These are phyloP conservation scores for Festucalex cinctus DNA, from an alignment of 2,113 vertebrate genomes.

Conservation along the genomic window DNA sequence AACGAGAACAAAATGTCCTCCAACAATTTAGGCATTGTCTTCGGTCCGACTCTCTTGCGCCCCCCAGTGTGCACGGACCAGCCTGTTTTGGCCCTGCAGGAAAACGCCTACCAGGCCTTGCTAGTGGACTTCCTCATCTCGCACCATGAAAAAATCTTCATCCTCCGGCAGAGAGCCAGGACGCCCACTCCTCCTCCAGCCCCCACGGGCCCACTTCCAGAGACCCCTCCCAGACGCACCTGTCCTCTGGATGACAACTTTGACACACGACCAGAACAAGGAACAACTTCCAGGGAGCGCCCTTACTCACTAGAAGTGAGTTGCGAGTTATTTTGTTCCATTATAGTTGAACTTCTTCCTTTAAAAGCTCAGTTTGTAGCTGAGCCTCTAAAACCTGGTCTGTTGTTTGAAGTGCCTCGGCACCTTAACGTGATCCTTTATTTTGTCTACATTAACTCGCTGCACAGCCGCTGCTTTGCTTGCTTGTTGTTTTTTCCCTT, in stretches of 20 bases:
- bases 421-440: slow-evolving; percentile 22
- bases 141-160: slow-evolving; percentile 78
- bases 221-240: slow-evolving; percentile 45
- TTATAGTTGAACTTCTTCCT: not conserved
- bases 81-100: slow-evolving; percentile 79
- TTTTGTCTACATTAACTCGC: slow-evolving; percentile 45
- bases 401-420: slow-evolving; percentile 43
- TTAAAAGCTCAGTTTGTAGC: not conserved
- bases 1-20: slow-evolving; percentile 90
- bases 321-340: not conserved
- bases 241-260: slow-evolving; percentile 32
- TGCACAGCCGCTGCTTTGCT: slow-evolving; percentile 41
- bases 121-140: slow-evolving; percentile 86
- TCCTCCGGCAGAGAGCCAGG: slow-evolving; percentile 53
- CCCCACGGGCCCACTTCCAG: slow-evolving; percentile 38
- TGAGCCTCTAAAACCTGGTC: slow-evolving; percentile 22
- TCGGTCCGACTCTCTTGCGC: slow-evolving; percentile 86
- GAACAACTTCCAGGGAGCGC: slow-evolving; percentile 52
- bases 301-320: slow-evolving; percentile 72
- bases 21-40: slow-evolving; percentile 89
- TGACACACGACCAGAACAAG: slow-evolving; percentile 19
- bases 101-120: slow-evolving; percentile 83
- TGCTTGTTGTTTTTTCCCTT: slow-evolving; percentile 4
- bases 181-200: slow-evolving; percentile 58
- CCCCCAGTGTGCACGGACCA: slow-evolving; percentile 66